Base-by-base conservation (phyloP, 2,113 vertebrate species). In the Paradoxurus hermaphroditus region DNA sequence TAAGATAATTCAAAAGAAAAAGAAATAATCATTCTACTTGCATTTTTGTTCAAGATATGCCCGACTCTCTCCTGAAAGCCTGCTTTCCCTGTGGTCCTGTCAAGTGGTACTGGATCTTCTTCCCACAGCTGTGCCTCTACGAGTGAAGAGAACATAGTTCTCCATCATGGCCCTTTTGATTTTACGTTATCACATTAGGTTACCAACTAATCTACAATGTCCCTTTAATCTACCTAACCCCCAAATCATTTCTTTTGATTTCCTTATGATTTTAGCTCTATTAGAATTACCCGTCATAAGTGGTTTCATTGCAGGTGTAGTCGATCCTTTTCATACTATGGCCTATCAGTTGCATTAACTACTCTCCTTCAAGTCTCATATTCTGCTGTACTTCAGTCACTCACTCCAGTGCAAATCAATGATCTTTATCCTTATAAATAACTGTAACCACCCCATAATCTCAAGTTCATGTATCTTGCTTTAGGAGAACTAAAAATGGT, bases 101-200 rank as follows among this genome's bases (percentile, higher is more conserved):
- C 4, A 34, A 41, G 29, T n/a, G 31, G 13, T 16, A 5, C 36
- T 7, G 0, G 12, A 1, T 18, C 41, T 90, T 51, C 41, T 31
- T 12, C 1, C 4, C 6, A 14, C 16, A 75, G 29, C 2, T 31
- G n/a, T 63, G 4, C 15, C 16, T 53, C 13, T 90, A 16, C 34
- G 21, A 10, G 0, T 34, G 0, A 49, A 44, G 0, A 11, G 34
- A 15, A 84, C 0, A 2, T 10, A 23, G 29, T 31, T 86, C 9
- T 73, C 10, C 31, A 9, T 53, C 16, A 62, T 46, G 11, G 3
- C 13, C 10, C 44, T 94, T 41, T 90, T 53, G 41, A 56, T 63
- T 4, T 63, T 18, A 51, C 31, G 39, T 39, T 16, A 75, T 39
- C n/a, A 27, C 31, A 44, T 34, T 27, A 39, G 53, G n/a, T 39